A percentile compares a stretch with the other conserved stretches of the same genome.
These are phyloP conservation scores for Dexiosoma caninum DNA, from an alignment of 2,888 invertebrate species.

Conservation along the genomic window DNA sequence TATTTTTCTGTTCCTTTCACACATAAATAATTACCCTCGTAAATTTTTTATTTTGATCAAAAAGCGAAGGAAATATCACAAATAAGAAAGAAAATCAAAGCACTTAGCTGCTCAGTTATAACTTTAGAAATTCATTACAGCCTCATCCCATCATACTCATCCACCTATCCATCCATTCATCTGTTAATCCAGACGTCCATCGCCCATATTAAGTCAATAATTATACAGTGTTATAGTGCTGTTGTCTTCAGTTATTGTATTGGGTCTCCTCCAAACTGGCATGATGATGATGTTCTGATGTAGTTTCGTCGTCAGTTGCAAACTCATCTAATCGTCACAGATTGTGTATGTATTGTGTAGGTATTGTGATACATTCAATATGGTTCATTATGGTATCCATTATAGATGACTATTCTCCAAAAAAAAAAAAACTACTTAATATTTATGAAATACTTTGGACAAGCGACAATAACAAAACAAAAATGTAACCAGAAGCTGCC, in stretches of 20 bases:
- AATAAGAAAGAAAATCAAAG: constrained; percentile 71
- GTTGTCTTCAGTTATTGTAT: constrained; percentile 56
- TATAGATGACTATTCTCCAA: background rate
- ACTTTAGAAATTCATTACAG: constrained; percentile 28
- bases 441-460: constrained; percentile 43
- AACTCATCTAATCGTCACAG: constrained; percentile 63
- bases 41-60: constrained; percentile 64
- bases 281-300: constrained; percentile 37
- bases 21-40: background rate
- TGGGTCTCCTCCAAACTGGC: constrained; percentile 54
- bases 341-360: constrained; percentile 57
- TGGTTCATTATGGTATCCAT: constrained; percentile 40
- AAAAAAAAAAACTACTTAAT: constrained; percentile 16
- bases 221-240: constrained; percentile 56
- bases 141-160: constrained; percentile 2
- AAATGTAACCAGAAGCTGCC: constrained; percentile 53
- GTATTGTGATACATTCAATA: constrained; percentile 54
- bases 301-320: constrained; percentile 45
- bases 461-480: constrained; percentile 6
- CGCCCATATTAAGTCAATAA: constrained; percentile 52
- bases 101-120: constrained; percentile 70
- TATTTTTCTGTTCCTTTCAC: too few species aligned
- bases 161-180: background rate
- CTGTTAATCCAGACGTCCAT: constrained; percentile 52
- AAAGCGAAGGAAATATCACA: constrained; percentile 57